Percentiles rank a stretch among this genome's conserved stretches.
Conservation (phyloP, 2,113 vertebrate species). For the Prunella himalayana region DNA sequence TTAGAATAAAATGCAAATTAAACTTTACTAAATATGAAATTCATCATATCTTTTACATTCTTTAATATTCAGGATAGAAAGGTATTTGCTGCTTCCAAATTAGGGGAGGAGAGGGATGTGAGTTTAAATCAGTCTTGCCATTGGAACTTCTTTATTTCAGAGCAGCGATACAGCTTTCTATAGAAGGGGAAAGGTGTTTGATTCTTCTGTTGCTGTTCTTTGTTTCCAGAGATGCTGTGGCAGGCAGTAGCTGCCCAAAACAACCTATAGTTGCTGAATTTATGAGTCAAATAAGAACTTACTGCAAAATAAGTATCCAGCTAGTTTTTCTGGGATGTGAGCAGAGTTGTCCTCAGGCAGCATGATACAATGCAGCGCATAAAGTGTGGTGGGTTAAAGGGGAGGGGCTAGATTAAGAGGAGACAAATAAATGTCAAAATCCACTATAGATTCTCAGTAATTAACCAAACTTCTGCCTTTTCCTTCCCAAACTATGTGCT, state of each 20-base stretch:
- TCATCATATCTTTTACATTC: neutral
- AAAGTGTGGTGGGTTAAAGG: neutral
- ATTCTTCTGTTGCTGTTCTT: neutral
- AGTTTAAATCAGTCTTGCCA: neutral
- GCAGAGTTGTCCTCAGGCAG: neutral
- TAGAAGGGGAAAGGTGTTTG: neutral
- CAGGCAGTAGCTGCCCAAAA: neutral
- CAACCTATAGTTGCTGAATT: neutral
- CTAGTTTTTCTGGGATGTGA: neutral
- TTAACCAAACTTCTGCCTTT: slow-evolving; percentile 35
- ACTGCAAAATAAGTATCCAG: neutral
- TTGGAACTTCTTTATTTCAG: neutral
- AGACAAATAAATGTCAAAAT: neutral
- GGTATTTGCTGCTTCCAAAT: neutral
- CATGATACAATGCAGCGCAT: neutral
- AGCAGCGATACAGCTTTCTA: neutral
- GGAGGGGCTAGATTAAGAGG: neutral
- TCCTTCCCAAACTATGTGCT: slow-evolving; percentile 2
- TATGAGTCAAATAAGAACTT: neutral
- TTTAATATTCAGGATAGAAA: neutral
- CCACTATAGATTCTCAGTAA: neutral
- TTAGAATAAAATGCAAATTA: neutral
- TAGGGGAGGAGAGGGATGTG: neutral
- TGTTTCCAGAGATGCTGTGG: neutral
- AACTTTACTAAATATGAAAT: neutral